Percentiles rank a stretch among this genome's conserved stretches.
Evolutionary conservation across 2,797 vertebrate genomes (phyloP).

Genomic region (Phalanger gymnotis): DNA sequence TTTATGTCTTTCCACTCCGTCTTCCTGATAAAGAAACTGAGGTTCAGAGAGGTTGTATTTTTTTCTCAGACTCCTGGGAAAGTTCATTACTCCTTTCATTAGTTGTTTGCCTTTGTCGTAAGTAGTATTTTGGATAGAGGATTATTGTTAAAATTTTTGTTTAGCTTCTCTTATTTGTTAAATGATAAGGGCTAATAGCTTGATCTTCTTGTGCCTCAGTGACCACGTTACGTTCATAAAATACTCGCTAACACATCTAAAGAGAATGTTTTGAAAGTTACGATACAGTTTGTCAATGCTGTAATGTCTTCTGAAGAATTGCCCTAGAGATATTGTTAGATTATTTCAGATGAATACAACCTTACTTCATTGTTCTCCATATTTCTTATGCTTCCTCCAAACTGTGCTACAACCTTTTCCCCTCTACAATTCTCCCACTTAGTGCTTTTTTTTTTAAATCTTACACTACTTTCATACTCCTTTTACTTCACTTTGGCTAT

Average conservation of each 20-base stretch:
- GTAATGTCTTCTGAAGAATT: not conserved
- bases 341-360: not conserved
- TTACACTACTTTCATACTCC: not conserved
- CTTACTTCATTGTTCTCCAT: not conserved
- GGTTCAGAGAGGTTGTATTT: too few species aligned
- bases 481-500: not conserved
- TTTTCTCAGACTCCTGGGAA: too few species aligned
- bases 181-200: not conserved
- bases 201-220: not conserved
- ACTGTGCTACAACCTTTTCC: not conserved
- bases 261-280: slow-evolving; percentile 8
- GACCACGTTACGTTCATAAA: slow-evolving; percentile 16
- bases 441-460: not conserved
- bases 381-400: not conserved
- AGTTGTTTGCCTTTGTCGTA: not conserved
- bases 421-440: not conserved
- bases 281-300: slow-evolving; percentile 3
- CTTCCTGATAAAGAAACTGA: too few species aligned
- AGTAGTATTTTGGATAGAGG: not conserved
- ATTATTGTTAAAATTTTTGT: not conserved
- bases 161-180: not conserved
- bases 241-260: not conserved
- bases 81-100: too few species aligned
- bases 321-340: not conserved
- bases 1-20: too few species aligned